A percentile compares a stretch with the other conserved stretches of the same genome.
These are phyloP conservation scores for Silurus meridionalis DNA, from an alignment of 2,113 vertebrate genomes.

Conservation along the genomic window DNA sequence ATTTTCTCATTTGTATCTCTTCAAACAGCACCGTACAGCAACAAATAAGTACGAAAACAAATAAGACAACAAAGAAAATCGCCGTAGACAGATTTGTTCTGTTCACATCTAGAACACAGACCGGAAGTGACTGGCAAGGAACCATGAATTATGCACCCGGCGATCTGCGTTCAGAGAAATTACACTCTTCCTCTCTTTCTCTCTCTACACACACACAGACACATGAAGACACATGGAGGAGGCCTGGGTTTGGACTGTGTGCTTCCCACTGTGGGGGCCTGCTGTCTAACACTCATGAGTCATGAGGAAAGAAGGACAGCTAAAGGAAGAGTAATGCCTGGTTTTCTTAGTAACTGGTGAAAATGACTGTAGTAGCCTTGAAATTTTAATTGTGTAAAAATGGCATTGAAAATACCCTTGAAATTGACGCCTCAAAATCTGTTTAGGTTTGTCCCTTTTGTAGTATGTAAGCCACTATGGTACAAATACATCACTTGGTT, in stretches of 20 bases:
- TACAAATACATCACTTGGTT: not conserved
- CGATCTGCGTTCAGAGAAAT: not conserved
- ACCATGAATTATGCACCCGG: not conserved
- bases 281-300: slow-evolving; percentile 53
- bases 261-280: slow-evolving; percentile 41
- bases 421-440: not conserved
- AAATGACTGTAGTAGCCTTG: not conserved
- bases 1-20: not conserved
- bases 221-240: slow-evolving; percentile 27
- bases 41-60: not conserved
- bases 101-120: slow-evolving; percentile 8
- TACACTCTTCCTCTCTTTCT: not conserved
- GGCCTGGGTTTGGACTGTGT: slow-evolving; percentile 29
- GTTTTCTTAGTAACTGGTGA: not conserved
- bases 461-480: not conserved
- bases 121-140: slow-evolving; percentile 7
- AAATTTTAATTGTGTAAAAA: not conserved
- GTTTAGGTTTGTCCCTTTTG: not conserved
- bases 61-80: not conserved
- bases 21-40: not conserved
- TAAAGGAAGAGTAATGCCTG: slow-evolving; percentile 23
- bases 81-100: not conserved
- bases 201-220: not conserved
- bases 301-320: slow-evolving; percentile 39
- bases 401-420: not conserved